Evolutionary conservation across 2,888 invertebrate genomes (phyloP).

Genomic region (Pemphredon lugubris): DNA sequence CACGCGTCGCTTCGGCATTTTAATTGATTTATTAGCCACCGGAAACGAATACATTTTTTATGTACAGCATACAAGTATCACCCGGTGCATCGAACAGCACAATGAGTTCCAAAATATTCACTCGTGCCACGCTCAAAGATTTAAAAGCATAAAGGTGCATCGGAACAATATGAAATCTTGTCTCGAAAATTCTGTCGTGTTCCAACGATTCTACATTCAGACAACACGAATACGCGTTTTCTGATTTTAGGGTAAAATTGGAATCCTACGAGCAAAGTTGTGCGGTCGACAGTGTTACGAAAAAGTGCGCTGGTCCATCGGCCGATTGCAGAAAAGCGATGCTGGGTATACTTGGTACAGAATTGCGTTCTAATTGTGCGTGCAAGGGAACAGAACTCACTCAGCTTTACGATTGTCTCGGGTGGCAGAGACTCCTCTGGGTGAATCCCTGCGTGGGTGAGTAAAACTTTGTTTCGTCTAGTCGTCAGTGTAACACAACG

Average conservation of each 20-base stretch:
- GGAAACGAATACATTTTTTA: slow-evolving; percentile 39
- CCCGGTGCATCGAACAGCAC: too few species aligned
- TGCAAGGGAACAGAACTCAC: slow-evolving; percentile 93
- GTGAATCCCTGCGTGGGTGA: slow-evolving; percentile 96
- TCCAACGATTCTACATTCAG: too few species aligned
- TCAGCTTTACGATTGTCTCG: slow-evolving; percentile 93
- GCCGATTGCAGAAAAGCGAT: slow-evolving; percentile 93
- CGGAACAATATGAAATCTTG: too few species aligned
- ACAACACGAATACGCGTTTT: not conserved
- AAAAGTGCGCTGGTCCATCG: slow-evolving; percentile 93
- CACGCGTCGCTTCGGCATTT: slow-evolving; percentile 15
- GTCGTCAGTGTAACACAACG: too few species aligned
- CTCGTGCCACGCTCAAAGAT: too few species aligned
- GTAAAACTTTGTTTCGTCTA: slow-evolving; percentile 77
- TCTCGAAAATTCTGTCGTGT: not conserved
- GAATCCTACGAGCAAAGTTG: slow-evolving; percentile 96
- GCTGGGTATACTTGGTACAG: slow-evolving; percentile 94
- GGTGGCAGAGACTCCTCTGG: slow-evolving; percentile 95
- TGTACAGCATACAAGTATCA: too few species aligned
- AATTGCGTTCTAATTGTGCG: slow-evolving; percentile 92
- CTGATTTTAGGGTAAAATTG: slow-evolving; percentile 88
- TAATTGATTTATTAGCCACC: slow-evolving; percentile 36
- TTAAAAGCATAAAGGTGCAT: too few species aligned
- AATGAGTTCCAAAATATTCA: too few species aligned
- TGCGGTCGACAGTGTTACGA: slow-evolving; percentile 94